Evolutionary conservation across 2,113 vertebrate genomes (phyloP).

Genomic region (Daphoenositta chrysoptera): DNA sequence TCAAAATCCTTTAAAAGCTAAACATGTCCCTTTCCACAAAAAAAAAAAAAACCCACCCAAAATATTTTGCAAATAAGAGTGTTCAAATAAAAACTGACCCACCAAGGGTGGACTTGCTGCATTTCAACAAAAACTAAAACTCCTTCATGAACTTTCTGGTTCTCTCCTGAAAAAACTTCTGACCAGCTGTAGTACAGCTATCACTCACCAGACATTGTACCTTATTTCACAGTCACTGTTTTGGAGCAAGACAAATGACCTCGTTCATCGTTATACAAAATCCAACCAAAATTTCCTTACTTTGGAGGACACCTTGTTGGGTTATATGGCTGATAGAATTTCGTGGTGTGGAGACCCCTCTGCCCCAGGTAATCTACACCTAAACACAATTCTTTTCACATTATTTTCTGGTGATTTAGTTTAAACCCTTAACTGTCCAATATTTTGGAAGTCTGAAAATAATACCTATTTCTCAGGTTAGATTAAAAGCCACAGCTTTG

Average conservation of each 20-base stretch:
- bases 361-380: constrained; percentile 51
- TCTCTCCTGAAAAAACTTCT: background rate
- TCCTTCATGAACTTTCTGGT: background rate
- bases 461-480: background rate
- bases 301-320: constrained; percentile 83
- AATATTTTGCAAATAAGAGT: background rate
- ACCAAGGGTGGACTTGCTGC: background rate
- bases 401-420: background rate
- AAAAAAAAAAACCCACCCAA: background rate
- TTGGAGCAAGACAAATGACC: constrained; percentile 82
- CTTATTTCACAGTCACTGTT: constrained; percentile 77
- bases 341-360: constrained; percentile 81
- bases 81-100: background rate
- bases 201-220: background rate
- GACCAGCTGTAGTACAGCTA: background rate
- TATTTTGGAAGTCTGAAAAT: background rate
- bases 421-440: background rate
- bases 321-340: constrained; percentile 73
- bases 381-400: background rate
- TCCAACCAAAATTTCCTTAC: constrained; percentile 68
- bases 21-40: background rate
- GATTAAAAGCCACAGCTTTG: background rate
- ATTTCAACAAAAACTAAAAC: background rate
- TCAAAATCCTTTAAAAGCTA: background rate
- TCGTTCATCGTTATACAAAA: constrained; percentile 71